Evolutionary conservation across 2,113 vertebrate species (phyloP).

Genomic region (Halcyon malimbica): DNA sequence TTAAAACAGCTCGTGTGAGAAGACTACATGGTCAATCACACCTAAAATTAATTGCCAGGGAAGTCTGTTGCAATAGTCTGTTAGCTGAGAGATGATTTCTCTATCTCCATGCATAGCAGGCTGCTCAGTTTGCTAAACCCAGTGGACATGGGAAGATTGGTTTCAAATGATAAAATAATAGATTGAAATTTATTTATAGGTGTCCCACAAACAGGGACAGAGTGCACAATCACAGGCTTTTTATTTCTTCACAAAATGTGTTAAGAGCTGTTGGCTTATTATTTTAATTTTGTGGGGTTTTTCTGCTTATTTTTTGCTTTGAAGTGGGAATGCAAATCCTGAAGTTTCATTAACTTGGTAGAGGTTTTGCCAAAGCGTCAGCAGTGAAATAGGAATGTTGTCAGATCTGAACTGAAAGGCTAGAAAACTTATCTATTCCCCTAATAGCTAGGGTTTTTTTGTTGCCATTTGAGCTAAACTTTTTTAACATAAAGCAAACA

Average conservation of each 20-base stretch:
- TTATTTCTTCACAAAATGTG: neutral
- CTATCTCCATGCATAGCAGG: neutral
- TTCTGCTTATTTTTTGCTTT: neutral
- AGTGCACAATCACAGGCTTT: accelerated
- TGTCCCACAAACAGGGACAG: neutral
- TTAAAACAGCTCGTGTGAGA: neutral
- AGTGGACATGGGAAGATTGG: neutral
- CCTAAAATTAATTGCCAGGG: neutral
- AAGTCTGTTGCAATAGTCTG: neutral
- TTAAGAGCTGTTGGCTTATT: neutral
- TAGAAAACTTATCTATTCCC: neutral
- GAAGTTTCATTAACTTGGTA: neutral
- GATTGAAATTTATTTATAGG: neutral
- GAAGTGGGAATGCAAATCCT: neutral
- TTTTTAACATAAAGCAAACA: neutral
- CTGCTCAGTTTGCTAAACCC: neutral
- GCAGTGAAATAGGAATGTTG: neutral
- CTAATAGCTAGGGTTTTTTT: neutral
- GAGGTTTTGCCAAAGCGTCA: neutral
- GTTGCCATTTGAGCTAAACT: neutral
- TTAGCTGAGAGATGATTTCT: neutral
- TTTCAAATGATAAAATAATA: neutral
- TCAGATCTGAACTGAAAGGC: neutral
- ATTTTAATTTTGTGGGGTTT: neutral
- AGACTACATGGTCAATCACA: neutral